Percentiles rank a stretch among this genome's conserved stretches.
These are phyloP conservation scores for Varanus salvator DNA, from an alignment of 2,113 vertebrate species.

Conservation along the genomic window DNA sequence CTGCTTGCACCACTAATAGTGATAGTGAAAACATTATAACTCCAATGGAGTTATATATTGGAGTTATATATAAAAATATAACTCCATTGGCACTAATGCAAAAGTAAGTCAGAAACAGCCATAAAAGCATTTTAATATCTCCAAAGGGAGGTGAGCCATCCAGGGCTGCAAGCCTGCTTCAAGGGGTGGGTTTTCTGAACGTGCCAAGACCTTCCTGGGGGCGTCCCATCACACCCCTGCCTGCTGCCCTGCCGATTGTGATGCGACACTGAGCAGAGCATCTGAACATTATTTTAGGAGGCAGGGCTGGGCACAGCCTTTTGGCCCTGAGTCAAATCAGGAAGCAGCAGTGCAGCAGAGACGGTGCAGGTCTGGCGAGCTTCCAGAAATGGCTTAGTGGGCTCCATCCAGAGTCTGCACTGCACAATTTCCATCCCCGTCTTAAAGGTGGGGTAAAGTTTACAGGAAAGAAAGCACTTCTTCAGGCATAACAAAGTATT, in stretches of 20 bases:
- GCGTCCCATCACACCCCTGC: neutral
- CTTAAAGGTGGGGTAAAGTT: neutral
- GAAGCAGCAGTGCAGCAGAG: too few species aligned
- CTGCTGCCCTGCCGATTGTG: neutral
- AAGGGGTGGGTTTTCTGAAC: neutral
- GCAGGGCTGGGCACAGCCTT: too few species aligned
- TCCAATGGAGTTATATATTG: too few species aligned
- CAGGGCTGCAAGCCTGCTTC: neutral
- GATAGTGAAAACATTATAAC: neutral
- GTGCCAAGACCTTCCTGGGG: neutral
- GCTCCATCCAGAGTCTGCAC: fast-evolving
- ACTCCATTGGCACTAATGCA: neutral
- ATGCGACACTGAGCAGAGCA: neutral
- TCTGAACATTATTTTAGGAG: too few species aligned
- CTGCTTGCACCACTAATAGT: neutral
- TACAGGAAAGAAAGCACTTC: too few species aligned
- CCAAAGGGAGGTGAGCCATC: neutral
- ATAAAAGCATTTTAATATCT: neutral
- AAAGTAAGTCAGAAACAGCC: neutral
- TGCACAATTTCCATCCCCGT: too few species aligned
- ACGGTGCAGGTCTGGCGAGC: too few species aligned
- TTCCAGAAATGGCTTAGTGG: too few species aligned
- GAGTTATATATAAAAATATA: too few species aligned
- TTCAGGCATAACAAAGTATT: neutral
- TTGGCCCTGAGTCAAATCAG: too few species aligned